Conservation (phyloP, 2,888 invertebrate genomes). For the Torymus auratus region DNA sequence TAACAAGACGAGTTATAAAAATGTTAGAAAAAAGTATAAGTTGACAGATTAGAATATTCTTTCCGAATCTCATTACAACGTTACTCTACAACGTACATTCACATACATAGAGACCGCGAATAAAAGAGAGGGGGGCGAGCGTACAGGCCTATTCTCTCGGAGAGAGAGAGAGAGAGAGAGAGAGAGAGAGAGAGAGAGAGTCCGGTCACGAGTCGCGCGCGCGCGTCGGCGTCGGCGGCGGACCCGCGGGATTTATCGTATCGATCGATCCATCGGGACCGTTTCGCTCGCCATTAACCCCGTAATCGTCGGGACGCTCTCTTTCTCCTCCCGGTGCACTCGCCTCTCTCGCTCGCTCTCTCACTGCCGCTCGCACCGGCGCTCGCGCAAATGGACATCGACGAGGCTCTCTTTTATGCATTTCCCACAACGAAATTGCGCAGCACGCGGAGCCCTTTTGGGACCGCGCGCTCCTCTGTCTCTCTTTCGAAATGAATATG, state of each 20-base stretch:
- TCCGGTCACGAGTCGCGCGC: conserved; percentile 61
- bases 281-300: conserved; percentile 62
- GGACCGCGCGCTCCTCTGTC: conserved; percentile 32
- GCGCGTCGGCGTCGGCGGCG: conserved; percentile 35
- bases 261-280: conserved; percentile 61
- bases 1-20: no score
- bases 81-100: no score
- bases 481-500: conserved; percentile 31
- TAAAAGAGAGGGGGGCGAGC: conserved; percentile 3
- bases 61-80: no score
- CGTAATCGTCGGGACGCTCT: conserved; percentile 59
- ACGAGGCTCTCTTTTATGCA: conserved; percentile 39
- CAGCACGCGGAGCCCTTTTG: conserved; percentile 44
- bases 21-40: no score
- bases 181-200: no score
- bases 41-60: no score
- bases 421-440: conserved; percentile 53
- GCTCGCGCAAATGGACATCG: conserved; percentile 38
- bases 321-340: conserved; percentile 33
- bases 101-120: not conserved
- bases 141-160: not conserved
- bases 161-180: no score
- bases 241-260: conserved; percentile 62
- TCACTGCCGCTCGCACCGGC: not conserved
- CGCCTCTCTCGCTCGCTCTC: conserved; percentile 22